Conservation (phyloP, 2,888 invertebrate species). For the Latrodectus elegans region DNA sequence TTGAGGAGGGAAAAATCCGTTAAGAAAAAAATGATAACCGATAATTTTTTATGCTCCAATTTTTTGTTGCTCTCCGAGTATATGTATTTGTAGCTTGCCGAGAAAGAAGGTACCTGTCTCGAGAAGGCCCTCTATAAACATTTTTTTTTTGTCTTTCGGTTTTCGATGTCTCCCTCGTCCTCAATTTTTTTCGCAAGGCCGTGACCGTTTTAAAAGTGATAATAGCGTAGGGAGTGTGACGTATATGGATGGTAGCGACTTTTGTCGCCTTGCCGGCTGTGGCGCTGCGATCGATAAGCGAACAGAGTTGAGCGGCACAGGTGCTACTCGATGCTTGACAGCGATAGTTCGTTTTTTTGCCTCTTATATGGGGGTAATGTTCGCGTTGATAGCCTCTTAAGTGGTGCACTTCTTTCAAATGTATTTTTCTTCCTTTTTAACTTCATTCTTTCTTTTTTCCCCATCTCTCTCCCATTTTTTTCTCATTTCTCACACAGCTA, state of each 20-base stretch:
- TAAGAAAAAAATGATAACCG: conserved; percentile 58
- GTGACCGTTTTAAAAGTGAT: conserved; percentile 69
- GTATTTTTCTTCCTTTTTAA: conserved; percentile 54
- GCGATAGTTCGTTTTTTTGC: conserved; percentile 64
- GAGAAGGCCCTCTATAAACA: conserved; percentile 68
- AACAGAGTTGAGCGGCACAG: conserved; percentile 64
- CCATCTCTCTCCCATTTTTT: conserved; percentile 40
- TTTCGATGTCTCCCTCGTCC: conserved; percentile 1
- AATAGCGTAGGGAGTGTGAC: conserved; percentile 61
- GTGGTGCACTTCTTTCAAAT: conserved; percentile 63
- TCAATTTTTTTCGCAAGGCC: conserved; percentile 39
- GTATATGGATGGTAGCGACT: conserved; percentile 65
- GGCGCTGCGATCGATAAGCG: conserved; percentile 66
- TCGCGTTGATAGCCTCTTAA: conserved; percentile 68
- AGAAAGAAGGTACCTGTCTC: conserved; percentile 63
- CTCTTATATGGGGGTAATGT: conserved; percentile 68
- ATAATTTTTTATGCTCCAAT: conserved; percentile 57
- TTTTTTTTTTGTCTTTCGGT: conserved; percentile 52
- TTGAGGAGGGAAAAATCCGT: not conserved
- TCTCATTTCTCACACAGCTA: conserved; percentile 13
- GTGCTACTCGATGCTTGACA: conserved; percentile 68
- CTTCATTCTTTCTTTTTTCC: conserved; percentile 36
- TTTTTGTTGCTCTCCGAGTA: conserved; percentile 39
- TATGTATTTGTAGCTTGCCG: conserved; percentile 33
- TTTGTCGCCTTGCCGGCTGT: conserved; percentile 57